These are phyloP conservation scores for Anas flavirostris DNA, from an alignment of 2,797 vertebrate species.

Conservation along the genomic window DNA sequence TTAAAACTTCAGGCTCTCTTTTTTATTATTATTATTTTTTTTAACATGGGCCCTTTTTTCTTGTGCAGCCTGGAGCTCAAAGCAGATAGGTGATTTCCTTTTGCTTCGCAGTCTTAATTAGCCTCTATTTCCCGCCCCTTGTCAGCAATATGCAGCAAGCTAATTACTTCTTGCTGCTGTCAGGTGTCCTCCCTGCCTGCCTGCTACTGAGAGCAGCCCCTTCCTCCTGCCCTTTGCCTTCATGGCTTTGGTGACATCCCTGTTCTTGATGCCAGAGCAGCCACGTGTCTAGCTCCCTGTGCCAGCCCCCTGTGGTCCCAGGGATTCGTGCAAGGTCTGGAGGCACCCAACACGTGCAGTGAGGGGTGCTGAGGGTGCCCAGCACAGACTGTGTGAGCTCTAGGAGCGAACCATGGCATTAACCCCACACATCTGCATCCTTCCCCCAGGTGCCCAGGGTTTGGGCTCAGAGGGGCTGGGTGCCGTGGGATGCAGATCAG, in stretches of 20 bases:
- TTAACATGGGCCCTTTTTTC: neutral
- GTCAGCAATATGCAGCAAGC: neutral
- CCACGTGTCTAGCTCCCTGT: fast-evolving
- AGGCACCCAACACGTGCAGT: fast-evolving
- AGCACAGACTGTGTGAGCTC: fast-evolving
- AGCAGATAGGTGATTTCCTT: neutral
- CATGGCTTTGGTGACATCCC: too few relatives aligned
- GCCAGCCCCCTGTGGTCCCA: neutral
- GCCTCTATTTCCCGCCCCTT: neutral
- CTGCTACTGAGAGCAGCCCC: neutral
- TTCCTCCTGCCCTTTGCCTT: neutral
- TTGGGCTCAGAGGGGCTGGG: neutral
- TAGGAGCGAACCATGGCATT: neutral
- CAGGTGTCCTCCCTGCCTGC: neutral
- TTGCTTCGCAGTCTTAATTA: neutral
- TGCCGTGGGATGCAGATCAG: fast-evolving
- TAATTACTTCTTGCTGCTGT: neutral
- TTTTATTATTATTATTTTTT: neutral
- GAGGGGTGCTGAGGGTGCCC: neutral
- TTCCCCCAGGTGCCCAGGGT: fast-evolving
- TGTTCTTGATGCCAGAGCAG: fast-evolving
- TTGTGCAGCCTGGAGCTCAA: neutral
- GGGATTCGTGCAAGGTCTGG: neutral
- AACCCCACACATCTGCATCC: fast-evolving
- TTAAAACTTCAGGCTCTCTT: neutral